Percentiles rank a stretch among this genome's conserved stretches.
These are phyloP conservation scores for Acrocera orbiculus DNA, from an alignment of 2,888 invertebrate species.

Conservation along the genomic window DNA sequence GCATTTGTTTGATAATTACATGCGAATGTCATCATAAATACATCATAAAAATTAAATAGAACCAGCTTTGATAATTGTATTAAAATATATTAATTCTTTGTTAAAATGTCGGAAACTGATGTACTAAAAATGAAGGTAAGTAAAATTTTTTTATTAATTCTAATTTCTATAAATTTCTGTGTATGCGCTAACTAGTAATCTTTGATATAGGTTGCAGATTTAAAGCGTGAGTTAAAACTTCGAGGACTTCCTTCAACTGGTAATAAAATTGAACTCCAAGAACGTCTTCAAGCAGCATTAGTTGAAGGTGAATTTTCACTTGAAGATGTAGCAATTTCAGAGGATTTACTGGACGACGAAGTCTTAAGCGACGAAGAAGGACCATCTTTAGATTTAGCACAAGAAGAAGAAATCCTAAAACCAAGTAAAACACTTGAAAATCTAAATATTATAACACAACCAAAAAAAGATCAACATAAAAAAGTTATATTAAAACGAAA, in stretches of 20 bases:
- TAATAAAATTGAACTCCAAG: conserved; percentile 65
- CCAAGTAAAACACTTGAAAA: neutral
- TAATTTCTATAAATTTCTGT: no score
- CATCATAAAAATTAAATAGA: no score
- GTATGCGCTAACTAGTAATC: no score
- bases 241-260: conserved; percentile 57
- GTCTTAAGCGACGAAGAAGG: conserved; percentile 31
- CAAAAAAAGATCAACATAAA: conserved; percentile 5
- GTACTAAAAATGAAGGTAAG: conserved; percentile 29
- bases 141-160: neutral
- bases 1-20: no score
- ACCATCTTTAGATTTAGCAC: conserved; percentile 16
- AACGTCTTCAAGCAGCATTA: conserved; percentile 49
- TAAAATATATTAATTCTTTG: neutral
- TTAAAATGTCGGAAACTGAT: conserved; percentile 26
- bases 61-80: no score
- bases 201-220: conserved; percentile 52
- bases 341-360: conserved; percentile 37
- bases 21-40: no score
- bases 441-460: neutral
- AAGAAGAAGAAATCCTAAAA: conserved; percentile 6
- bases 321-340: conserved; percentile 34
- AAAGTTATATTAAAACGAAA: conserved; percentile 14
- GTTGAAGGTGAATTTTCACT: conserved; percentile 26
- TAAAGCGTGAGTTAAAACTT: conserved; percentile 63